Conservation (phyloP, 2,888 invertebrate genomes). For the Aethes cnicana region DNA sequence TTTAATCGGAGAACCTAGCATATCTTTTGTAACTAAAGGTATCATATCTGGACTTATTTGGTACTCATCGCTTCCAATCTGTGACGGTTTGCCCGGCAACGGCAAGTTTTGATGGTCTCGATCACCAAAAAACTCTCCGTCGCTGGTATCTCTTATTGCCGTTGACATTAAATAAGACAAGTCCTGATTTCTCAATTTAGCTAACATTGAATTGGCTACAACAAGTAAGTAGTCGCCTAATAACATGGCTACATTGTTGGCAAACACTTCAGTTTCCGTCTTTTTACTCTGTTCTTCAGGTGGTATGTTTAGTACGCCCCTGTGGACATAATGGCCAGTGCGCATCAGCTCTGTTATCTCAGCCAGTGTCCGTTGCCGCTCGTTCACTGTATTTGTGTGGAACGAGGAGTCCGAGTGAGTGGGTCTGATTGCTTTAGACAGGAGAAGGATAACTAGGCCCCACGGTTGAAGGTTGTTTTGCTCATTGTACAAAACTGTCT, state of each 20-base stretch:
- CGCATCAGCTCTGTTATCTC: constrained; percentile 94
- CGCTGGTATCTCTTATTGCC: constrained; percentile 90
- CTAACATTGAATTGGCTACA: constrained; percentile 90
- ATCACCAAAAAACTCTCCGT: constrained; percentile 90
- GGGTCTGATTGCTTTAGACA: constrained; percentile 88
- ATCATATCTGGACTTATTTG: constrained; percentile 61
- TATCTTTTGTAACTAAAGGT: constrained; percentile 62
- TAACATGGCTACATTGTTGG: constrained; percentile 93
- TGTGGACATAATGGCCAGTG: constrained; percentile 91
- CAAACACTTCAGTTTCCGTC: constrained; percentile 89
- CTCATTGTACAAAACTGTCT: constrained; percentile 90
- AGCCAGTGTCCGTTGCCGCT: constrained; percentile 74
- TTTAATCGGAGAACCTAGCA: constrained; percentile 81
- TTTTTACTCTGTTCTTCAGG: constrained; percentile 75
- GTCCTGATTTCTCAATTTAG: constrained; percentile 86
- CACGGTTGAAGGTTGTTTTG: constrained; percentile 92
- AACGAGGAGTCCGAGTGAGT: constrained; percentile 70
- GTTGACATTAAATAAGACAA: constrained; percentile 91
- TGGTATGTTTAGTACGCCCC: constrained; percentile 78
- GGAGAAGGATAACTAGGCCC: constrained; percentile 90
- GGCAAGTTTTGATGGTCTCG: constrained; percentile 89
- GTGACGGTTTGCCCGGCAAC: constrained; percentile 83
- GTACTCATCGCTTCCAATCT: constrained; percentile 49
- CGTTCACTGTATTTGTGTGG: constrained; percentile 80
- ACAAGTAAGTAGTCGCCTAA: constrained; percentile 93